These are phyloP conservation scores for Prionailurus bengalensis DNA, from an alignment of 2,113 vertebrate species.

Conservation along the genomic window DNA sequence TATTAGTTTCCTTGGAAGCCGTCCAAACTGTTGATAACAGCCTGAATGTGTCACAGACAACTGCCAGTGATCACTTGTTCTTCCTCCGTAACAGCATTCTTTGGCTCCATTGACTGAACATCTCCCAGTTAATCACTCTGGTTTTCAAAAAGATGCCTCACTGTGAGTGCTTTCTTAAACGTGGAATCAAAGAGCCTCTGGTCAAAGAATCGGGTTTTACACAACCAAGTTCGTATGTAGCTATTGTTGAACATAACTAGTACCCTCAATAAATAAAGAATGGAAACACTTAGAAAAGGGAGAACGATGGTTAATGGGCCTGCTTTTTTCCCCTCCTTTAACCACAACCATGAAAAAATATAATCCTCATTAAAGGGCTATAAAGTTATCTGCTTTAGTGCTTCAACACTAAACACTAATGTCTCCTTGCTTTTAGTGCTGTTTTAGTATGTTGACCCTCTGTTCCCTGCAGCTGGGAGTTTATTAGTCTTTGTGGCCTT, in stretches of 20 bases:
- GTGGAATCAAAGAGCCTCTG: neutral
- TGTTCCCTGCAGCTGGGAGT: neutral
- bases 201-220: neutral
- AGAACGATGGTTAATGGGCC: slow-evolving; percentile 51
- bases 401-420: neutral
- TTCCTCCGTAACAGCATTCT: neutral
- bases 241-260: neutral
- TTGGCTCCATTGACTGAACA: neutral
- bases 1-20: neutral
- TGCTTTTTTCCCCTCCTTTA: neutral
- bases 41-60: neutral
- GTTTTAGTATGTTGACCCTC: neutral
- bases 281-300: slow-evolving; percentile 55
- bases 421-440: slow-evolving; percentile 53
- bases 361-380: slow-evolving; percentile 67
- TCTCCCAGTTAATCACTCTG: slow-evolving; percentile 7
- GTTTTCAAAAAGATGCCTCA: neutral
- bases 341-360: slow-evolving; percentile 52
- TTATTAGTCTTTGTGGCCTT: slow-evolving; percentile 64
- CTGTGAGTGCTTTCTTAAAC: neutral
- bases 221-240: slow-evolving; percentile 36
- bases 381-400: slow-evolving; percentile 57
- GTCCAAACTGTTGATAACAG: neutral
- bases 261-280: slow-evolving; percentile 51
- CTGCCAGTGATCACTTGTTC: neutral